These are phyloP conservation scores for Drosophila erecta DNA, from an alignment of 1,140 invertebrate species.

Conservation along the genomic window DNA sequence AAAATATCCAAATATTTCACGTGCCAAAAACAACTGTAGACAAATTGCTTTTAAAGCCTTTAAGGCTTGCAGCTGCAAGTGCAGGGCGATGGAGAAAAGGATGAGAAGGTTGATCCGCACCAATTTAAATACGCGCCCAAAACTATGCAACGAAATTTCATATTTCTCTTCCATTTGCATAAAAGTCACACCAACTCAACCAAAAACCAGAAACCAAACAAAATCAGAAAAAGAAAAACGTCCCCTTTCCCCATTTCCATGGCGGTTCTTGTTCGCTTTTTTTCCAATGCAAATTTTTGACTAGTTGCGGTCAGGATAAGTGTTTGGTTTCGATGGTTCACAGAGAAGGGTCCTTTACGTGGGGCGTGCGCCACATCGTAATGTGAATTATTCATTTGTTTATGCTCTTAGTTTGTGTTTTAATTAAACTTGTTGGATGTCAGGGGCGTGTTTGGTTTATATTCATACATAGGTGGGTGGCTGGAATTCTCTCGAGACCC, in stretches of 20 bases:
- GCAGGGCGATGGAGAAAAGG: conserved; percentile 19
- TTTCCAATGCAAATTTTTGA: conserved; percentile 44
- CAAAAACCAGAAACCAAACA: conserved; percentile 21
- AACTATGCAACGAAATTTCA: conserved; percentile 60
- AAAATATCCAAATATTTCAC: conserved; percentile 25
- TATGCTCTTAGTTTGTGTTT: conserved; percentile 71
- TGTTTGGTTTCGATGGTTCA: conserved; percentile 29
- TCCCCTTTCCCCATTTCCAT: conserved; percentile 6
- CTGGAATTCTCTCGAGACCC: conserved; percentile 8
- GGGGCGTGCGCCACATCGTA: conserved; percentile 41
- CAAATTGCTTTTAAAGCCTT: conserved; percentile 82
- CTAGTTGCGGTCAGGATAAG: conserved; percentile 44
- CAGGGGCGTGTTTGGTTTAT: not conserved
- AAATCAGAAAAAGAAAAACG: not conserved
- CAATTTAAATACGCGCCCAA: conserved; percentile 73
- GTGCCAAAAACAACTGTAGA: conserved; percentile 38
- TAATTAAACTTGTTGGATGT: conserved; percentile 60
- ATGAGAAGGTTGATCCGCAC: conserved; percentile 20
- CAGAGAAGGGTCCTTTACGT: conserved; percentile 18
- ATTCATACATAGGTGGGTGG: not conserved
- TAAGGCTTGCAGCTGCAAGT: conserved; percentile 52
- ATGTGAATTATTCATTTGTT: conserved; percentile 78
- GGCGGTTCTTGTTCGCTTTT: not conserved
- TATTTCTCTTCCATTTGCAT: conserved; percentile 64
- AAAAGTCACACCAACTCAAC: conserved; percentile 45